Conservation (phyloP, 2,888 invertebrate genomes). For the Gisinianus flammeolus region DNA sequence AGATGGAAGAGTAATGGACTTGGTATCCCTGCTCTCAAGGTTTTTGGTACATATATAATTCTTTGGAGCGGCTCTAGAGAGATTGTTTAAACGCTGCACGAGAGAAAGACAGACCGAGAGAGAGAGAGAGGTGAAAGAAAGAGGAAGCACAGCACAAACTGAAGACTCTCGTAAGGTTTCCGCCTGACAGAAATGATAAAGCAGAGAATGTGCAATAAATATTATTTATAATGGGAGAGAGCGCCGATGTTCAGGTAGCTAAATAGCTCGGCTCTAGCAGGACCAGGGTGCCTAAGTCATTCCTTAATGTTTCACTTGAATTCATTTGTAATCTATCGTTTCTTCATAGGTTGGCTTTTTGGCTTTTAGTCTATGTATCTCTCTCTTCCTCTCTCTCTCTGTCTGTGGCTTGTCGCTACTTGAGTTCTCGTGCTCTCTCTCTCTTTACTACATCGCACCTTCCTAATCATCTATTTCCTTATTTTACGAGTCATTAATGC, state of each 20-base stretch:
- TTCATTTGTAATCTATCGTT: slow-evolving; percentile 46
- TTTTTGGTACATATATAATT: not conserved
- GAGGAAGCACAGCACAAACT: slow-evolving; percentile 5
- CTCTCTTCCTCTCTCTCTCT: not conserved
- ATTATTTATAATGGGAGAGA: slow-evolving; percentile 43
- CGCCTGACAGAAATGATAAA: slow-evolving; percentile 47
- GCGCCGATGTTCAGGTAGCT: slow-evolving; percentile 45
- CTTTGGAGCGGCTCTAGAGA: not conserved
- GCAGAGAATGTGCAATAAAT: slow-evolving; percentile 46
- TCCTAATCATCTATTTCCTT: slow-evolving; percentile 48
- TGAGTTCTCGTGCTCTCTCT: slow-evolving; percentile 6
- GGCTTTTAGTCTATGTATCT: not conserved
- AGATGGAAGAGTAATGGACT: not conserved
- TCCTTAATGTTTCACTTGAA: slow-evolving; percentile 46
- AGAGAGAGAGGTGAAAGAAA: not conserved
- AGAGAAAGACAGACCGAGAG: not conserved
- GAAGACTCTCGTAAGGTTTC: not conserved
- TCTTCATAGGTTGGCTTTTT: slow-evolving; percentile 10
- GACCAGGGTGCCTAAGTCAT: slow-evolving; percentile 38
- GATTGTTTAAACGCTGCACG: not conserved
- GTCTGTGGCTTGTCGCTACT: slow-evolving; percentile 20
- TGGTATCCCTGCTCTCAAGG: not conserved
- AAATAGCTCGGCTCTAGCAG: slow-evolving; percentile 44
- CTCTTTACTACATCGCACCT: slow-evolving; percentile 36
- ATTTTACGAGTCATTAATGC: slow-evolving; percentile 50